Evolutionary conservation across 1,140 invertebrate genomes (phyloP).

Genomic region (Anoplophora glabripennis): DNA sequence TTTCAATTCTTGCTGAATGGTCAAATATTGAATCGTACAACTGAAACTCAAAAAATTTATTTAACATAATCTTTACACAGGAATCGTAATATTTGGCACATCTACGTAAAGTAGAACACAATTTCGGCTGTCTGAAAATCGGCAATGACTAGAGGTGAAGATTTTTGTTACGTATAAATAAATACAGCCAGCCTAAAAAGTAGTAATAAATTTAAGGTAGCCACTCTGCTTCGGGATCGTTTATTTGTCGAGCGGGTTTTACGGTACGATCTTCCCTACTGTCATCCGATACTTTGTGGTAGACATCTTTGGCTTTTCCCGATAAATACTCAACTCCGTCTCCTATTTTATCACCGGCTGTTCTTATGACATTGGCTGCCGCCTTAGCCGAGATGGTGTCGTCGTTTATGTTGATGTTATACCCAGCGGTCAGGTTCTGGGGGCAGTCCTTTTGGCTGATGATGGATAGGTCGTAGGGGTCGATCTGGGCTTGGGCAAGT

Average conservation of each 20-base stretch:
- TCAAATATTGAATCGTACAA: too few relatives aligned
- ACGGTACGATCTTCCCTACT: conserved; percentile 17
- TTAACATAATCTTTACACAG: too few relatives aligned
- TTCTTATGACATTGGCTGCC: conserved; percentile 65
- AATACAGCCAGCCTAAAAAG: too few relatives aligned
- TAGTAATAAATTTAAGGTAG: conserved; percentile 35
- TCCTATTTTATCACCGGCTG: conserved; percentile 67
- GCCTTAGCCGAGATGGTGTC: conserved; percentile 71
- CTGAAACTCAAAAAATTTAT: too few relatives aligned
- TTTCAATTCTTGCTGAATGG: too few relatives aligned
- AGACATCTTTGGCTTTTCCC: conserved; percentile 56
- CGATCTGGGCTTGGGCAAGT: conserved; percentile 60
- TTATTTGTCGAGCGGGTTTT: conserved; percentile 28
- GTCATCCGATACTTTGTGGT: conserved; percentile 51
- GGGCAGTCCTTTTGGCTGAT: conserved; percentile 69
- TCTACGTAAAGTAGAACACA: too few relatives aligned
- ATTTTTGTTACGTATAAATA: too few relatives aligned
- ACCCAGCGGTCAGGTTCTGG: conserved; percentile 50
- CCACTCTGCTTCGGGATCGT: conserved; percentile 46
- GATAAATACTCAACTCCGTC: conserved; percentile 60
- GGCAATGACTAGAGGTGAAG: too few relatives aligned
- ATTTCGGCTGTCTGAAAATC: too few relatives aligned
- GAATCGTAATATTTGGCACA: too few relatives aligned
- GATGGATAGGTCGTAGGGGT: conserved; percentile 72
- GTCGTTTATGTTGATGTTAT: conserved; percentile 68